Evolutionary conservation across 2,888 invertebrate species (phyloP).

Genomic region (Hypena proboscidalis): DNA sequence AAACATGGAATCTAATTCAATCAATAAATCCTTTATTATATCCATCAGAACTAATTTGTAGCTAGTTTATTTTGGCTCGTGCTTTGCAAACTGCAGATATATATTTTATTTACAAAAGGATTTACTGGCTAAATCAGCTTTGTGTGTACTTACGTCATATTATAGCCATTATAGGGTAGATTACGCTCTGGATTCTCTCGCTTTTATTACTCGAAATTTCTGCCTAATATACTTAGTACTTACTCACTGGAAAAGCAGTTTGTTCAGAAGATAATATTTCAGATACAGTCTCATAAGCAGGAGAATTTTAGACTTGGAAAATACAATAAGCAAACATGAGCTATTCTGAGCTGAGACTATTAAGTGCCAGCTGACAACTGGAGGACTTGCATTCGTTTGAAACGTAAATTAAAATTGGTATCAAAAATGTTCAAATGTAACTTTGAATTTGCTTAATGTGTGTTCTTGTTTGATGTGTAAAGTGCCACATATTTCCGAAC

Average conservation of each 20-base stretch:
- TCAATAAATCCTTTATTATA: slow-evolving; percentile 19
- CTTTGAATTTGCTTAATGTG: too few relatives aligned
- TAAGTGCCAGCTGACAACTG: too few relatives aligned
- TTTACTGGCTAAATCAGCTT: slow-evolving; percentile 23
- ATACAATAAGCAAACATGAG: too few relatives aligned
- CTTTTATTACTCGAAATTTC: slow-evolving; percentile 18
- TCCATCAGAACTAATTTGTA: slow-evolving; percentile 4
- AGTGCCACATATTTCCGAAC: too few relatives aligned
- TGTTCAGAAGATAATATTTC: slow-evolving; percentile 4
- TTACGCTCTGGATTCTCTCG: slow-evolving; percentile 10
- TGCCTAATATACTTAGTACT: slow-evolving; percentile 3
- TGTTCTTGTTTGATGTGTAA: too few relatives aligned
- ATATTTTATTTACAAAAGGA: slow-evolving; percentile 11
- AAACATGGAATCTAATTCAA: slow-evolving; percentile 29
- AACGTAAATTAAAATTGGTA: too few relatives aligned
- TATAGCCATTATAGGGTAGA: slow-evolving; percentile 17
- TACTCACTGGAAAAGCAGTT: not conserved
- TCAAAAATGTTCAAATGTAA: too few relatives aligned
- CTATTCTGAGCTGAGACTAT: too few relatives aligned
- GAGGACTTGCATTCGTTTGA: too few relatives aligned
- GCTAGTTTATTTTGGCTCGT: slow-evolving; percentile 17
- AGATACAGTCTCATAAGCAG: not conserved
- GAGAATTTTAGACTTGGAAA: not conserved
- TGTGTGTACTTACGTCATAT: slow-evolving; percentile 22
- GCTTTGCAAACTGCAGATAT: slow-evolving; percentile 10